These are phyloP conservation scores for Nerophis ophidion DNA, from an alignment of 2,113 vertebrate genomes.

Conservation along the genomic window DNA sequence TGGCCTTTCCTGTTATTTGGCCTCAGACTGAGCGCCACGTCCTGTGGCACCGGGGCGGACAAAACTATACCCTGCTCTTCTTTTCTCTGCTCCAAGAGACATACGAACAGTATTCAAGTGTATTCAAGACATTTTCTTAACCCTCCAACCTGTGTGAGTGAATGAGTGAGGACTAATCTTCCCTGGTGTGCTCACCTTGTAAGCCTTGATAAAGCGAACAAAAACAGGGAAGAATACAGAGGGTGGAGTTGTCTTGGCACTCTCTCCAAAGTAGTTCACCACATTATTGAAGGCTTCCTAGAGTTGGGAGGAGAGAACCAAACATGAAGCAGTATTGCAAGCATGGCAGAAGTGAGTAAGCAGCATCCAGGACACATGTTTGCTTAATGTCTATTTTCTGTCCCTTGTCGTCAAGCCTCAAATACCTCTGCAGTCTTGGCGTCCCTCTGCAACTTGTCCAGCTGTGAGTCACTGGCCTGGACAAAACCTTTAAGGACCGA, in stretches of 20 bases:
- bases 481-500: slow-evolving; percentile 84
- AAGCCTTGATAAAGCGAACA: slow-evolving; percentile 90
- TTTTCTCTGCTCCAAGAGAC: slow-evolving; percentile 12
- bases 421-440: slow-evolving; percentile 85
- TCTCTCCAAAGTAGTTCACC: slow-evolving; percentile 94
- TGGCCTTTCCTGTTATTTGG: slow-evolving; percentile 77
- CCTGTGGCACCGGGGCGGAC: slow-evolving; percentile 51
- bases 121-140: slow-evolving; percentile 32
- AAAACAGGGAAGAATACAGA: slow-evolving; percentile 96
- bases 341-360: slow-evolving; percentile 17
- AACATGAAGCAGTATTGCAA: slow-evolving; percentile 31
- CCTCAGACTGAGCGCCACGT: slow-evolving; percentile 51
- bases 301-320: slow-evolving; percentile 27
- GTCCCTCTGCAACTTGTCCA: slow-evolving; percentile 90
- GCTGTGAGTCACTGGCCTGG: slow-evolving; percentile 76
- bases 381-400: slow-evolving; percentile 14
- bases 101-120: background rate
- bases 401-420: background rate
- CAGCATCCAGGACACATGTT: slow-evolving; percentile 5
- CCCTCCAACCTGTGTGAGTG: background rate
- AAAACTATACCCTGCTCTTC: slow-evolving; percentile 19
- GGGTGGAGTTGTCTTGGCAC: slow-evolving; percentile 89
- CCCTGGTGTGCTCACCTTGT: slow-evolving; percentile 77
- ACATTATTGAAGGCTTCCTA: slow-evolving; percentile 93
- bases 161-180: background rate